Percentiles rank a stretch among this genome's conserved stretches.
Evolutionary conservation across 1,140 invertebrate genomes (phyloP).

Genomic region (Pentalonia nigronervosa): DNA sequence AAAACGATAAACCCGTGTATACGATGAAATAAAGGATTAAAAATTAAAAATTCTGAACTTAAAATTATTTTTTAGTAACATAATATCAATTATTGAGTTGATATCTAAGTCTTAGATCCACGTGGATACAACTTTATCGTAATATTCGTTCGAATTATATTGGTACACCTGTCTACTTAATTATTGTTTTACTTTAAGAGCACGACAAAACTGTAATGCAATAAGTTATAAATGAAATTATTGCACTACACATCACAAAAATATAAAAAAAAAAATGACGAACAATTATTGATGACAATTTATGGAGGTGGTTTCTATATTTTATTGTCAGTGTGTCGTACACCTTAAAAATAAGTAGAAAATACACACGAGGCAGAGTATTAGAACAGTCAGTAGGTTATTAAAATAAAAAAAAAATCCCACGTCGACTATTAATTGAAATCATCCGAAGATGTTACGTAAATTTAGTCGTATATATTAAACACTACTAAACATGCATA

Average conservation of each 20-base stretch:
- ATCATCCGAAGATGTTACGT: not conserved
- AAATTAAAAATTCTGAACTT: too few relatives aligned
- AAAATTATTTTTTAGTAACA: too few relatives aligned
- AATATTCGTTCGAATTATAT: too few relatives aligned
- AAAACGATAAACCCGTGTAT: not conserved
- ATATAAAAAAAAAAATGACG: not conserved
- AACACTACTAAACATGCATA: not conserved
- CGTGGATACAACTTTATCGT: too few relatives aligned
- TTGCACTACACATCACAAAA: not conserved
- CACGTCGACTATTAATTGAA: not conserved
- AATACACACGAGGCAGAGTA: not conserved
- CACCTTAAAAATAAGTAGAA: not conserved
- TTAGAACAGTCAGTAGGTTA: not conserved
- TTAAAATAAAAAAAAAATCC: not conserved
- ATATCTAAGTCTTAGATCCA: too few relatives aligned
- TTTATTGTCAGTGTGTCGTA: too few relatives aligned
- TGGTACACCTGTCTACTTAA: too few relatives aligned
- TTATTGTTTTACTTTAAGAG: not conserved
- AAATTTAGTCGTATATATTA: not conserved
- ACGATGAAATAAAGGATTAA: not conserved
- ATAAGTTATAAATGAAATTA: not conserved
- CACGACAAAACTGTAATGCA: not conserved
- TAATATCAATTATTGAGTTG: too few relatives aligned
- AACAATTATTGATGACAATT: not conserved
- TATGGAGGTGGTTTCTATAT: not conserved